These are phyloP conservation scores for Pocillopora verrucosa DNA, from an alignment of 64 coral and sea anemone genomes.

Conservation along the genomic window DNA sequence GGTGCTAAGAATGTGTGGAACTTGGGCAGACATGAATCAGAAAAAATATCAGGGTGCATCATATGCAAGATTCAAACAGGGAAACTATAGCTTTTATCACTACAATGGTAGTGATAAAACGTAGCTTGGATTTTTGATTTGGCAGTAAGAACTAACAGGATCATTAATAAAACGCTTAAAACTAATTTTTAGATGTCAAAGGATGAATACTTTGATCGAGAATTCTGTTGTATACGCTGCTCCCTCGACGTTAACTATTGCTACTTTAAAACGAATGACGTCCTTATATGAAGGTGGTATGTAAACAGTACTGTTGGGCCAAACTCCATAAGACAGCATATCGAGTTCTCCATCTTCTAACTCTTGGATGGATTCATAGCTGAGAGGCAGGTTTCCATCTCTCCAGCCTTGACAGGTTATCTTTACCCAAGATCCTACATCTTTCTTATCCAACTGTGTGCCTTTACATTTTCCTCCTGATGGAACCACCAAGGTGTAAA, in stretches of 20 bases:
- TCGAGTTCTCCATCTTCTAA: background rate
- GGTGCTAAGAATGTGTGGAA: too few species aligned
- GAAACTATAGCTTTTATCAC: too few species aligned
- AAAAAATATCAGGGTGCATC: too few species aligned
- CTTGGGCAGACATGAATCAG: too few species aligned
- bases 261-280: background rate
- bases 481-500: background rate
- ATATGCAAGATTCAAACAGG: too few species aligned
- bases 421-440: background rate
- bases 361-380: background rate
- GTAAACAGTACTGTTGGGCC: background rate
- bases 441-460: background rate
- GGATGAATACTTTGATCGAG: background rate
- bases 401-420: background rate
- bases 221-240: background rate
- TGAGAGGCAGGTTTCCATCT: background rate
- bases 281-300: background rate
- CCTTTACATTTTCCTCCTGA: background rate
- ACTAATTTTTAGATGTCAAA: background rate
- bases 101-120: background rate
- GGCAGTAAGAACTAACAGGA: too few species aligned
- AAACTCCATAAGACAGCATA: background rate
- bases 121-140: background rate
- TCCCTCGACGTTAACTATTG: background rate
- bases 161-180: too few species aligned